These are phyloP conservation scores for Synanthedon vespiformis DNA, from an alignment of 2,888 invertebrate genomes.

Conservation along the genomic window DNA sequence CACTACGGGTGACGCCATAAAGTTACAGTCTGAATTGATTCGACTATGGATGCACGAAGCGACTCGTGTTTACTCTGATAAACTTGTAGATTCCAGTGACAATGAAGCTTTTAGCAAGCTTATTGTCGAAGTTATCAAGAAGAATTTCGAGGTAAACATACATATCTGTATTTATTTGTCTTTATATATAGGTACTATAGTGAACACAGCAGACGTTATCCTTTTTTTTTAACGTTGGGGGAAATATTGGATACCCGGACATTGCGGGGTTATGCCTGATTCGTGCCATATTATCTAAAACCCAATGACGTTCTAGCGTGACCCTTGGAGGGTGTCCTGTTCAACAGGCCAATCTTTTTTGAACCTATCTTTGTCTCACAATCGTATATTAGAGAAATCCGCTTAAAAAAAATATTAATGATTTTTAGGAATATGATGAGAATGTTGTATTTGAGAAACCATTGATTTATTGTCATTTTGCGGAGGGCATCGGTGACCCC, in stretches of 20 bases:
- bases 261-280: too few species aligned
- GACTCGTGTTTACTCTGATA: conserved; percentile 90
- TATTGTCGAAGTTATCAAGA: conserved; percentile 81
- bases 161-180: too few species aligned
- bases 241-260: too few species aligned
- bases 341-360: neutral
- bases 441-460: conserved; percentile 78
- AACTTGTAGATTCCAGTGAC: conserved; percentile 85
- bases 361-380: neutral
- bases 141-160: conserved; percentile 73
- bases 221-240: too few species aligned
- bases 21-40: conserved; percentile 77
- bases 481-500: conserved; percentile 89
- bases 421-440: conserved; percentile 77
- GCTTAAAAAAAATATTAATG: too few species aligned
- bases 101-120: conserved; percentile 80
- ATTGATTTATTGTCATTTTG: conserved; percentile 92
- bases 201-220: too few species aligned
- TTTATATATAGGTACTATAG: too few species aligned
- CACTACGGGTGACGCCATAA: conserved; percentile 80
- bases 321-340: too few species aligned
- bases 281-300: too few species aligned
- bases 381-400: neutral
- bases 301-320: too few species aligned
- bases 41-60: conserved; percentile 93